phyloP scores from a whole-genome alignment of 1,140 invertebrate species.

The Acyrthosiphon pisum region DNA sequence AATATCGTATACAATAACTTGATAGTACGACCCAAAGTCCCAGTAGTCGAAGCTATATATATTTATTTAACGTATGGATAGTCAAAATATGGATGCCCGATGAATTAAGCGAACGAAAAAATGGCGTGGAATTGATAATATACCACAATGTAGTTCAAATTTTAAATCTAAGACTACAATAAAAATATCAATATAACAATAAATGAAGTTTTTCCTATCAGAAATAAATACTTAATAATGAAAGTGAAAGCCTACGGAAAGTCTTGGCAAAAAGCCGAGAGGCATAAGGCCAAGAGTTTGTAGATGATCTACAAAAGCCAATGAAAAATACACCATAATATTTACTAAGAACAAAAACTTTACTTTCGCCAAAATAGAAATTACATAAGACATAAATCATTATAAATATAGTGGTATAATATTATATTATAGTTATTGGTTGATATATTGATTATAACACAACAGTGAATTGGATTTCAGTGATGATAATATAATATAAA shows the following conservation, averaged over 20 bases:
- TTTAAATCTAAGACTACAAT: neutral
- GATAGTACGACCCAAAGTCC: too few relatives aligned
- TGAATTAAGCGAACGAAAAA: neutral
- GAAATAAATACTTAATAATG: constrained; percentile 3
- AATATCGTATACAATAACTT: too few relatives aligned
- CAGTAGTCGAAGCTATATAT: too few relatives aligned
- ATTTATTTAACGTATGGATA: too few relatives aligned
- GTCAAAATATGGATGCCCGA: too few relatives aligned
- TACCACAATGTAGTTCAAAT: too few relatives aligned
- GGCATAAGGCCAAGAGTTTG: constrained; percentile 25
- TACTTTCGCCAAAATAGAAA: neutral
- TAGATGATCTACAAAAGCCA: neutral
- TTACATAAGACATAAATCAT: neutral
- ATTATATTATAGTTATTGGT: neutral
- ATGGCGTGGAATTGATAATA: neutral
- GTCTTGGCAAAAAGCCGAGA: neutral
- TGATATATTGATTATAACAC: too few relatives aligned
- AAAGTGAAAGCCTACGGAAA: neutral
- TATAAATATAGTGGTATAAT: neutral
- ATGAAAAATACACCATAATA: neutral
- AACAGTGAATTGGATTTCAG: neutral
- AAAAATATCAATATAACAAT: neutral
- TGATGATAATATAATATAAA: neutral
- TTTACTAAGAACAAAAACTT: neutral
- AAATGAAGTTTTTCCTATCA: neutral